These are phyloP conservation scores for Drosophila murphyi DNA, from an alignment of 1,140 invertebrate species.

Conservation along the genomic window DNA sequence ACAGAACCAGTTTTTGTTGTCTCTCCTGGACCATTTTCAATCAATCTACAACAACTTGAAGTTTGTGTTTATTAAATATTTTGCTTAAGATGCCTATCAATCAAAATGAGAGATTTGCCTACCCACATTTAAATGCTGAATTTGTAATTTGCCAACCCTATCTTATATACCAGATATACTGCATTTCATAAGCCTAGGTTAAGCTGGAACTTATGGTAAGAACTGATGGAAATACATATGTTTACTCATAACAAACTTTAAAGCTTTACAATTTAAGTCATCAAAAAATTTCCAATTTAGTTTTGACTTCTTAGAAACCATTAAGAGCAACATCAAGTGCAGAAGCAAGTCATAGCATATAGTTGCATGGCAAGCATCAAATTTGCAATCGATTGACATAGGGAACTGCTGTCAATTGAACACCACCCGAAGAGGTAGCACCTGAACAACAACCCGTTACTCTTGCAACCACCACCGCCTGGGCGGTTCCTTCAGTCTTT, in stretches of 20 bases:
- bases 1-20: too few relatives aligned
- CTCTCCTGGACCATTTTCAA: background rate
- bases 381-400: conserved; percentile 6
- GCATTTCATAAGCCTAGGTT: too few relatives aligned
- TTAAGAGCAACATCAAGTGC: background rate
- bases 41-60: background rate
- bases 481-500: background rate
- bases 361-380: background rate
- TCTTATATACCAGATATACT: too few relatives aligned
- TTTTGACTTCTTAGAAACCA: background rate
- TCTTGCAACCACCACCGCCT: too few relatives aligned
- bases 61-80: background rate
- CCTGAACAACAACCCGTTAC: background rate
- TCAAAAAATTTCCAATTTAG: background rate
- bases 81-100: background rate
- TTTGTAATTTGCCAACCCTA: too few relatives aligned
- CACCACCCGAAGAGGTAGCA: background rate
- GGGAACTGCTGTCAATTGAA: conserved; percentile 21
- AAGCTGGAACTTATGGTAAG: too few relatives aligned
- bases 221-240: too few relatives aligned
- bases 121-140: background rate
- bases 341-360: background rate
- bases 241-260: background rate
- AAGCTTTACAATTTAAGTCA: background rate
- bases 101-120: background rate